Base-by-base conservation (phyloP, 2,113 vertebrate genomes). In the Ceratotherium simum region DNA sequence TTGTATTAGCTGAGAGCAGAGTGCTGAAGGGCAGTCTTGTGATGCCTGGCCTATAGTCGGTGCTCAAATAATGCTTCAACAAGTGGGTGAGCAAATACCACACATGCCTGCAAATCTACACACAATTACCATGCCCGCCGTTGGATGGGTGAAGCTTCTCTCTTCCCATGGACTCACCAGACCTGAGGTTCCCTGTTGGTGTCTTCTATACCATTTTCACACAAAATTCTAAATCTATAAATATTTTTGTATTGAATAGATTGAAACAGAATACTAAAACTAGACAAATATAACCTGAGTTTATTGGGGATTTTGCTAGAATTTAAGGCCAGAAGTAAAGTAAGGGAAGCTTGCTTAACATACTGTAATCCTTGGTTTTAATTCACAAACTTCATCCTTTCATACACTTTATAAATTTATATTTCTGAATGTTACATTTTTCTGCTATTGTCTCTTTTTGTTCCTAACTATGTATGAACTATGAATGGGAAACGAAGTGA, bases 401-500 rank as follows among this genome's bases (percentile, higher is more conserved):
- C 42, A 60, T 86, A 75, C 2, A 23, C 27, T 88, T 82, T 14
- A n/a, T 56, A 85, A n/a, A 64, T 90, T 88, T 92, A 76, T 86
- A 46, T 65, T 97, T 48, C 96, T 88, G 67, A 93, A 67, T 79
- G 56, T 76, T 95, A 39, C 58, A 42, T 79, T 96, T 60, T 13
- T 58, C 70, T 93, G 18, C 9, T 76, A n/a, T 85, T 96, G 93
- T 65, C 76, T 95, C 94, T 94, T 86, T 98, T 97, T 96, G 39
- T 97, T 54, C 56, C 88, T 96, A 91, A 75, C 75, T 92, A 64
- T 83, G 31, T 69, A 31, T 81, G 82, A 25, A 39, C 8, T 84
- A 60, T 96, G 86, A 95, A 97, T 97, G 88, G 46, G 0, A 97
- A 98, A 97, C 91, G 23, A 98, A n/a, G 48, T 88, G 91, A 98